phyloP scores from a whole-genome alignment of 2,888 invertebrate genomes.

The Tromatobia lineatoria region DNA sequence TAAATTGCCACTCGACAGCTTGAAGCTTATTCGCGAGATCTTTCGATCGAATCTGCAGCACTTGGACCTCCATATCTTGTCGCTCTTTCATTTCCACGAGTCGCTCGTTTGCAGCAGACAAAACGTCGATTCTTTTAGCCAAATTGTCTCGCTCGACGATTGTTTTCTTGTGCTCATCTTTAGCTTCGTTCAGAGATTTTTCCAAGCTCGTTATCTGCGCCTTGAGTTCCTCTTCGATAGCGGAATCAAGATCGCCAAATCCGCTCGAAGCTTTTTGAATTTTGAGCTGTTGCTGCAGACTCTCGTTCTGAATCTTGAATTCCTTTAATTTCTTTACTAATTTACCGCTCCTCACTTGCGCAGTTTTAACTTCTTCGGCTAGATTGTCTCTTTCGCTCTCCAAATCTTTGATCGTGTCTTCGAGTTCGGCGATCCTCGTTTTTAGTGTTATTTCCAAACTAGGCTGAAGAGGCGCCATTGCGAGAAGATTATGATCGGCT shows the following conservation, averaged over 20 bases:
- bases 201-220: conserved; percentile 89
- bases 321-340: conserved; percentile 94
- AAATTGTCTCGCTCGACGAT: conserved; percentile 90
- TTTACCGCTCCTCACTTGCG: conserved; percentile 91
- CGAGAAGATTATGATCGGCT: conserved; percentile 82
- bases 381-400: conserved; percentile 87
- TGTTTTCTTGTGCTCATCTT: conserved; percentile 88
- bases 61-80: conserved; percentile 91
- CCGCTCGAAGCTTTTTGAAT: conserved; percentile 86
- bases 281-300: conserved; percentile 87
- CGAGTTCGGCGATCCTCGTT: conserved; percentile 87
- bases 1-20: conserved; percentile 83
- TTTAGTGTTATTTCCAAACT: conserved; percentile 79
- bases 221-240: conserved; percentile 93
- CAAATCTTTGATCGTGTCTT: conserved; percentile 88
- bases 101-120: conserved; percentile 92
- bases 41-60: conserved; percentile 90
- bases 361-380: conserved; percentile 88
- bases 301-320: conserved; percentile 90
- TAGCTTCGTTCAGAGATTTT: conserved; percentile 88
- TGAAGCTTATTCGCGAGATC: conserved; percentile 90
- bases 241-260: conserved; percentile 90
- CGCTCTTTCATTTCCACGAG: conserved; percentile 93
- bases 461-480: conserved; percentile 69
- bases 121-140: conserved; percentile 90